Percentiles rank a stretch among this genome's conserved stretches.
Conservation (phyloP, 2,888 invertebrate genomes). For the Cataglyphis altisquamis region DNA sequence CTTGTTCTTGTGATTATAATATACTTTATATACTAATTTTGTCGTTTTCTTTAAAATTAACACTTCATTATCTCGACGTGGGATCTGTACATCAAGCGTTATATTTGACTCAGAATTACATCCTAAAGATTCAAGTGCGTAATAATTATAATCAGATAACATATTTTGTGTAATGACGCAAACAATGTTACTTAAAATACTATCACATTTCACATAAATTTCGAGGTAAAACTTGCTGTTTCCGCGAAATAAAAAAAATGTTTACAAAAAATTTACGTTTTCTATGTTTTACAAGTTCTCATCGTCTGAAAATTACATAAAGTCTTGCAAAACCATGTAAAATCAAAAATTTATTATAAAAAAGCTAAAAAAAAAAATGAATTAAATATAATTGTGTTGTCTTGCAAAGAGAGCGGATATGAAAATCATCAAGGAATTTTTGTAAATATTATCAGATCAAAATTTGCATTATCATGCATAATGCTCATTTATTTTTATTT, state of each 20-base stretch:
- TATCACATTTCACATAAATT: not conserved
- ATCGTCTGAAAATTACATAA: not conserved
- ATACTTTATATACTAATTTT: not conserved
- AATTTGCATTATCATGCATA: not conserved
- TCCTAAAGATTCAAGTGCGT: not conserved
- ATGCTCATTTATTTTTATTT: not conserved
- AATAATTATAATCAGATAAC: conserved; percentile 24
- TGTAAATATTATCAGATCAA: not conserved
- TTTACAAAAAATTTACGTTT: not conserved
- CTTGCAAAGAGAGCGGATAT: not conserved
- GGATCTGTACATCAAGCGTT: not conserved
- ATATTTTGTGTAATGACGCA: not conserved
- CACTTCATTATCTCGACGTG: not conserved
- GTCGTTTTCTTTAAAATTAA: not conserved
- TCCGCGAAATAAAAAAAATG: not conserved
- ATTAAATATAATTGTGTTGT: not conserved
- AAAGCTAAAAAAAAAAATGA: not conserved
- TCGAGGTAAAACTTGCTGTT: not conserved
- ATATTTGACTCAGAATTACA: not conserved
- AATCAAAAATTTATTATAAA: not conserved
- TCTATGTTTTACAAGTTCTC: not conserved
- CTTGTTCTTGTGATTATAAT: not conserved
- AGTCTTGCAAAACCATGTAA: not conserved
- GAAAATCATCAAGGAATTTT: not conserved
- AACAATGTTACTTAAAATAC: not conserved